These are phyloP conservation scores for Melanotaenia pygmaea DNA, from an alignment of 2,797 vertebrate genomes.

Conservation along the genomic window DNA sequence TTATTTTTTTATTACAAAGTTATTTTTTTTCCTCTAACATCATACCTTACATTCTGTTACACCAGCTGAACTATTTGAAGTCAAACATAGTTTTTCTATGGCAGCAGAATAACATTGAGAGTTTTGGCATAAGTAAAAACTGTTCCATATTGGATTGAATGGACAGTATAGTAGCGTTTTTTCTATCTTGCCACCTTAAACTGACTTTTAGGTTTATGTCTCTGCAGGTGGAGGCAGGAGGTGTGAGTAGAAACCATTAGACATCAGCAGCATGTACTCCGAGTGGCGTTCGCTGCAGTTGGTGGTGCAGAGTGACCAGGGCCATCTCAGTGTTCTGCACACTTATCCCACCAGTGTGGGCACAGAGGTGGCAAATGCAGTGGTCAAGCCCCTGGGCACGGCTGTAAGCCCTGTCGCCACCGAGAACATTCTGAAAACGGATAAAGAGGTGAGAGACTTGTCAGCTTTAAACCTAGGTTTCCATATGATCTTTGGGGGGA, in stretches of 20 bases:
- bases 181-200: background rate
- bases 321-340: constrained; percentile 94
- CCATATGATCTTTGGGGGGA: background rate
- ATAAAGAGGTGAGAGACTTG: constrained; percentile 89
- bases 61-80: constrained; percentile 4
- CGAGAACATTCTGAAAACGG: constrained; percentile 93
- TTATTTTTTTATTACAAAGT: too few relatives aligned
- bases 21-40: background rate
- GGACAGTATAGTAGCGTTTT: background rate
- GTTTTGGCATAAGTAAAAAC: background rate
- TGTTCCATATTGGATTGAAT: background rate
- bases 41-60: background rate
- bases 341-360: constrained; percentile 92
- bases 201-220: constrained; percentile 33
- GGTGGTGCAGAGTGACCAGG: constrained; percentile 95
- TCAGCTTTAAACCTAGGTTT: background rate
- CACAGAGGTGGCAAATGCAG: constrained; percentile 93
- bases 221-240: constrained; percentile 77
- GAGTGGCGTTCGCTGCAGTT: constrained; percentile 97
- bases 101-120: background rate
- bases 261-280: constrained; percentile 91
- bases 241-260: constrained; percentile 67
- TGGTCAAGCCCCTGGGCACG: constrained; percentile 92
- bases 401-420: constrained; percentile 87
- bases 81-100: background rate